Percentiles rank a stretch among this genome's conserved stretches.
These are phyloP conservation scores for Emydura subglobosa DNA, from an alignment of 2,113 vertebrate genomes.

Conservation along the genomic window DNA sequence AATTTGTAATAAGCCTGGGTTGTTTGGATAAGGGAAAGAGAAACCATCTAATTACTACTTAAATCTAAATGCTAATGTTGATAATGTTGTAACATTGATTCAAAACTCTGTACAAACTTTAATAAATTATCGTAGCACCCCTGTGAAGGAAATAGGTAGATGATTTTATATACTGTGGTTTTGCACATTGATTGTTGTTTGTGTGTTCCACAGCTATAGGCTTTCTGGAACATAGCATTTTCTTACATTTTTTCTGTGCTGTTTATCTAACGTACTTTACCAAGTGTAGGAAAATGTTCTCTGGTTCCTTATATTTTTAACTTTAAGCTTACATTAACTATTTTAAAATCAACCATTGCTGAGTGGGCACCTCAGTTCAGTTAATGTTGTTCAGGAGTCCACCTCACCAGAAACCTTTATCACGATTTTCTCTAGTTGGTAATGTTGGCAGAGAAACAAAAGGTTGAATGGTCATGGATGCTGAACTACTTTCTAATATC, in stretches of 20 bases:
- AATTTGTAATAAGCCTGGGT: neutral
- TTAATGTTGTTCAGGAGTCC: neutral
- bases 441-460: neutral
- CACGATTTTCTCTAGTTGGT: neutral
- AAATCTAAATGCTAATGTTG: neutral
- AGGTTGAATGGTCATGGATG: neutral
- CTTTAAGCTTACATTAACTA: neutral
- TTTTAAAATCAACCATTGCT: conserved; percentile 21
- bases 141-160: conserved; percentile 2
- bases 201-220: neutral
- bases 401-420: neutral
- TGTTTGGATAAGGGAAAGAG: neutral
- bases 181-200: neutral
- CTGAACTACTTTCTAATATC: neutral
- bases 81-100: neutral
- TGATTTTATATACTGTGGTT: neutral
- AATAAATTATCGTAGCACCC: neutral
- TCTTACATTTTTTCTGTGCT: neutral
- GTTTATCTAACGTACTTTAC: neutral
- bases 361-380: neutral
- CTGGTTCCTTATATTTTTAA: neutral
- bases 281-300: neutral
- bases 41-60: conserved; percentile 13
- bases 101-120: neutral
- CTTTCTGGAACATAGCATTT: neutral